These are phyloP conservation scores for Plumapathes pennacea DNA, from an alignment of 92 coral and sea anemone species.

Conservation along the genomic window DNA sequence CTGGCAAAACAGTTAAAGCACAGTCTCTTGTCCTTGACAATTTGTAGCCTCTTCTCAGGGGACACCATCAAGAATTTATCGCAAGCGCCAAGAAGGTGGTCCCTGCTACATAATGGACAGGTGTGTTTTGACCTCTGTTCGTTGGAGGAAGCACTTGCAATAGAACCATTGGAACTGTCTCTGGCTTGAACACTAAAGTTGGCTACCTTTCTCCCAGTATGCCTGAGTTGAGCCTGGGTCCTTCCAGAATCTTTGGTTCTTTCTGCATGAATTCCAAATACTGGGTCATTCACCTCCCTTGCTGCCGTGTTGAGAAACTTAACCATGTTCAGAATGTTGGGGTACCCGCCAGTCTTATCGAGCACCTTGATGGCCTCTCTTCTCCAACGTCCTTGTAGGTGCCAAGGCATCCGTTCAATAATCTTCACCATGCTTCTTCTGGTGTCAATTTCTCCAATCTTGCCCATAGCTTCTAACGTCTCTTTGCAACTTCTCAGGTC, in stretches of 20 bases:
- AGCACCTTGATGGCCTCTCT: constrained; percentile 7
- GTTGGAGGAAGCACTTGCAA: no score
- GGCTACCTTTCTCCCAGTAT: constrained; percentile 10
- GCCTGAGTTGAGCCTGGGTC: no score
- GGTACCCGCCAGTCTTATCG: constrained; percentile 10
- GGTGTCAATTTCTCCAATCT: constrained; percentile 26
- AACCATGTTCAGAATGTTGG: constrained; percentile 5
- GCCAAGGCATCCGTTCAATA: constrained; percentile 22
- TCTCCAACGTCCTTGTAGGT: constrained; percentile 30
- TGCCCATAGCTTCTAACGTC: constrained; percentile 11
- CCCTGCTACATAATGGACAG: no score
- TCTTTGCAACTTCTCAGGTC: constrained; percentile 12
- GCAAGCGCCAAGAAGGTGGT: background rate
- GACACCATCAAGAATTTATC: background rate
- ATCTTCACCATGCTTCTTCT: constrained; percentile 18
- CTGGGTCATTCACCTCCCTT: constrained; percentile 24
- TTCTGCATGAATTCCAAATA: constrained; percentile 7
- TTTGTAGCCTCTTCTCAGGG: background rate
- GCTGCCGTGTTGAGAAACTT: constrained; percentile 1
- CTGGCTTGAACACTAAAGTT: constrained; percentile 29
- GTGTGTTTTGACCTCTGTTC: no score
- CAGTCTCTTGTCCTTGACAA: constrained; percentile 5
- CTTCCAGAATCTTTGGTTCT: background rate
- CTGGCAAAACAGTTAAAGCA: constrained; percentile 21
- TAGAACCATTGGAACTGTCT: no score